Evolutionary conservation across 1,140 invertebrate genomes (phyloP).

Genomic region (Babylonia areolata): DNA sequence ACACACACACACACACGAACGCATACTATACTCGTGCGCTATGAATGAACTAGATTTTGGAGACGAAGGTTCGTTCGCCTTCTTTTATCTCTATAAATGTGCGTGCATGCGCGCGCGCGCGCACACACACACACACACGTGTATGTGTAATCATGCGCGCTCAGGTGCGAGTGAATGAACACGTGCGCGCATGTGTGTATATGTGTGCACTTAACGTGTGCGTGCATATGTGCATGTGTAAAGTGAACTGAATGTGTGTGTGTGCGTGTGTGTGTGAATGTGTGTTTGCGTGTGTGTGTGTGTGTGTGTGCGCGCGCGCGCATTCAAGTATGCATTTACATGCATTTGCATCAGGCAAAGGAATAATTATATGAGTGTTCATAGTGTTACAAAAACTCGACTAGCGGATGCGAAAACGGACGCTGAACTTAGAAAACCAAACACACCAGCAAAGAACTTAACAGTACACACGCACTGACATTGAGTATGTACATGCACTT

Average conservation of each 20-base stretch:
- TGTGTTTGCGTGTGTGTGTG: neutral
- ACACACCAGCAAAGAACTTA: too few species aligned
- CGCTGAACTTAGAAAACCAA: too few species aligned
- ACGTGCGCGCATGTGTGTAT: constrained; percentile 3
- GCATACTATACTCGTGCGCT: too few species aligned
- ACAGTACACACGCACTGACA: too few species aligned
- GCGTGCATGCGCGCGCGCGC: constrained; percentile 18
- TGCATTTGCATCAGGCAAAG: neutral
- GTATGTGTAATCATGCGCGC: neutral
- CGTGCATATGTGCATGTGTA: neutral
- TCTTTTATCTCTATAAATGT: neutral
- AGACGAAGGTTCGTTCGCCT: neutral
- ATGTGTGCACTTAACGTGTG: neutral
- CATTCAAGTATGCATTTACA: neutral
- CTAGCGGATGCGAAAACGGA: too few species aligned
- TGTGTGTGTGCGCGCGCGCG: neutral
- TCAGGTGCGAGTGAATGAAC: neutral
- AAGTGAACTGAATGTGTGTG: neutral
- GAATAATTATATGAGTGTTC: too few species aligned
- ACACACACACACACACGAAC: constrained; percentile 10
- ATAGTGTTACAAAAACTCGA: too few species aligned
- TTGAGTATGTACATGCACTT: too few species aligned
- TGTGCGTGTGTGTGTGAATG: neutral
- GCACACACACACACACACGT: neutral
- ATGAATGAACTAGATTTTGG: neutral